phyloP scores from a whole-genome alignment of 2,797 vertebrate genomes.

The Protonibea diacanthus region DNA sequence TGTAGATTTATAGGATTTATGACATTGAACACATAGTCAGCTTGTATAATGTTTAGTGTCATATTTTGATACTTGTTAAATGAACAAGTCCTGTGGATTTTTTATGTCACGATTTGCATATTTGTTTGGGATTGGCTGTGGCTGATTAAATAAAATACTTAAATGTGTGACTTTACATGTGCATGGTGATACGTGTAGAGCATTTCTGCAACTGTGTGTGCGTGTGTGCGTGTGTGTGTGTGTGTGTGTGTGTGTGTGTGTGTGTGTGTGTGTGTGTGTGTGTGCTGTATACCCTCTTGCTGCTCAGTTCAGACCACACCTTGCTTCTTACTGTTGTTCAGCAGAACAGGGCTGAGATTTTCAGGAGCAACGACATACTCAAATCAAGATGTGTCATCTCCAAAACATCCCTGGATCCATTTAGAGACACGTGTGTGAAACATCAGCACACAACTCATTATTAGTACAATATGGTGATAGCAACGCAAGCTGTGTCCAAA shows the following conservation, averaged over 20 bases:
- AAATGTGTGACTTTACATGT: not conserved
- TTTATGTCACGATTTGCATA: not conserved
- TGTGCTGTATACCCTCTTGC: not conserved
- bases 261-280: conserved; percentile 4
- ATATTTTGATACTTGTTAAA: not conserved
- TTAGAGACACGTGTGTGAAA: conserved; percentile 43
- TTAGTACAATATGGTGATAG: conserved; percentile 53
- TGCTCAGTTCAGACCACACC: conserved; percentile 46
- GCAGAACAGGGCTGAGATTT: conserved; percentile 30
- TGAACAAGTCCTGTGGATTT: not conserved
- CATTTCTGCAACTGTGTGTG: conserved; percentile 14
- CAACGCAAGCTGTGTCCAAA: conserved; percentile 39
- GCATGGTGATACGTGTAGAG: not conserved
- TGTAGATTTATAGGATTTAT: conserved; percentile 24
- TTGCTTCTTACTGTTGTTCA: conserved; percentile 30
- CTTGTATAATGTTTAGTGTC: conserved; percentile 3
- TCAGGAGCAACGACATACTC: conserved; percentile 41
- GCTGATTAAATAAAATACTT: conserved; percentile 11
- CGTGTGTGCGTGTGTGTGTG: not conserved
- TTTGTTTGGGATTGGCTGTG: conserved; percentile 17
- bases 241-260: not conserved
- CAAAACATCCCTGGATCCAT: conserved; percentile 44
- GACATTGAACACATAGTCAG: conserved; percentile 16
- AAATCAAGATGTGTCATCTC: conserved; percentile 61
- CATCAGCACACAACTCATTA: conserved; percentile 57